A percentile compares a stretch with the other conserved stretches of the same genome.
Conservation (phyloP, 1,140 invertebrate species). For the Theocolax elegans region DNA sequence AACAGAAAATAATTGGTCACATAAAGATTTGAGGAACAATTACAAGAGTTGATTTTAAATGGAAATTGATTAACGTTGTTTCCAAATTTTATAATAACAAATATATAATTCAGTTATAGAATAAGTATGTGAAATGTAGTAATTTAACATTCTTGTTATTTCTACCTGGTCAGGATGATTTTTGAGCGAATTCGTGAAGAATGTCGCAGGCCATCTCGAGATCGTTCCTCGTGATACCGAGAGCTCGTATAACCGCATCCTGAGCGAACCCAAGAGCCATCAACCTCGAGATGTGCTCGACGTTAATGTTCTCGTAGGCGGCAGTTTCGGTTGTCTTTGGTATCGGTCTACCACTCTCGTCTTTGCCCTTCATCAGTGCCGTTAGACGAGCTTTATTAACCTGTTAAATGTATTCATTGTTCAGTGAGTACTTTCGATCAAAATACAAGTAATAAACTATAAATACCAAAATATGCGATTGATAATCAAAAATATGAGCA, state of each 20-base stretch:
- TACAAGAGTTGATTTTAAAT: too few relatives aligned
- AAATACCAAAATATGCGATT: not conserved
- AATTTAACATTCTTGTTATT: too few relatives aligned
- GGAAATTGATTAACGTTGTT: too few relatives aligned
- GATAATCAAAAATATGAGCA: too few relatives aligned
- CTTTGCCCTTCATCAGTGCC: slow-evolving; percentile 62
- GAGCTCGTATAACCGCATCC: slow-evolving; percentile 88
- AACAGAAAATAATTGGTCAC: not conserved
- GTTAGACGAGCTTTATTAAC: slow-evolving; percentile 57
- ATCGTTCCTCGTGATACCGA: slow-evolving; percentile 92
- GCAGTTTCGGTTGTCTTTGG: slow-evolving; percentile 59
- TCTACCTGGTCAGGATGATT: slow-evolving; percentile 67
- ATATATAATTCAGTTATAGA: too few relatives aligned
- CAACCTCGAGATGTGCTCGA: slow-evolving; percentile 88
- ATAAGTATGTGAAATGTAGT: too few relatives aligned
- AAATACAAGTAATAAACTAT: not conserved
- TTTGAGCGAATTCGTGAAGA: slow-evolving; percentile 89
- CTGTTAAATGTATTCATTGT: not conserved
- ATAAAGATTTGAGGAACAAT: too few relatives aligned
- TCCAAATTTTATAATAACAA: too few relatives aligned
- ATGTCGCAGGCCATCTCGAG: slow-evolving; percentile 95
- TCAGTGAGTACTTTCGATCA: too few relatives aligned
- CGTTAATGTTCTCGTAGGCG: slow-evolving; percentile 89
- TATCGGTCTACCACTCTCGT: slow-evolving; percentile 53
- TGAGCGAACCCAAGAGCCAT: slow-evolving; percentile 90